phyloP scores from a whole-genome alignment of 2,888 invertebrate species.

The Toxonevra muliebris region DNA sequence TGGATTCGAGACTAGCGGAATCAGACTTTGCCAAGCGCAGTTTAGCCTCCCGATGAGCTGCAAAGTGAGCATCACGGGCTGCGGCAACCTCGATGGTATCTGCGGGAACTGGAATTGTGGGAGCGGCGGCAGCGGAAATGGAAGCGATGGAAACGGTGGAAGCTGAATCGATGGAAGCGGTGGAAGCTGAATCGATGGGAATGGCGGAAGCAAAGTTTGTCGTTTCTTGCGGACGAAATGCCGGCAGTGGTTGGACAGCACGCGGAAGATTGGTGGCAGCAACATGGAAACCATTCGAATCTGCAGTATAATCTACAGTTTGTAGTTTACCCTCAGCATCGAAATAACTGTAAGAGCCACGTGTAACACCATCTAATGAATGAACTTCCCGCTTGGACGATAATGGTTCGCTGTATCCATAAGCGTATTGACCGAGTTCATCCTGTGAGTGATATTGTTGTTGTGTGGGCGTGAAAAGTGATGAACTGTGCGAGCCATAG shows the following conservation, averaged over 20 bases:
- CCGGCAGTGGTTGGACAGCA: constrained; percentile 18
- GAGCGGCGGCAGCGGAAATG: constrained; percentile 27
- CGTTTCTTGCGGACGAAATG: constrained; percentile 36
- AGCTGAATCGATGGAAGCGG: constrained; percentile 27
- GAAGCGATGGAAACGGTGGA: too few species aligned
- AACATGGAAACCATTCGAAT: constrained; percentile 70
- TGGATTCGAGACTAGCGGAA: constrained; percentile 38
- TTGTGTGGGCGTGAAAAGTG: constrained; percentile 61
- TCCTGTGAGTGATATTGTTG: constrained; percentile 71
- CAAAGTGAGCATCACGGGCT: constrained; percentile 52
- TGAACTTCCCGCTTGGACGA: constrained; percentile 71
- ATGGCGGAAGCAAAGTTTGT: constrained; percentile 36
- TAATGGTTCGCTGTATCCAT: constrained; percentile 70
- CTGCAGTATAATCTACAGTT: constrained; percentile 69
- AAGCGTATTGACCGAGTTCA: constrained; percentile 71
- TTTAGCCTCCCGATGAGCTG: constrained; percentile 52
- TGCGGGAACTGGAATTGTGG: constrained; percentile 41
- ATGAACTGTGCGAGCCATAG: constrained; percentile 53
- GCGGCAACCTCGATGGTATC: constrained; percentile 53
- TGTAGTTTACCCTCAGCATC: constrained; percentile 71
- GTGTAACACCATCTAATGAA: constrained; percentile 69
- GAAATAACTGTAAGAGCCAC: constrained; percentile 71
- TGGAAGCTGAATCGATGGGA: constrained; percentile 48
- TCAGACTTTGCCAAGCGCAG: constrained; percentile 47
- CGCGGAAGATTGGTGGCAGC: constrained; percentile 71